phyloP scores from a whole-genome alignment of 2,888 invertebrate species.

The Auanema sp. region DNA sequence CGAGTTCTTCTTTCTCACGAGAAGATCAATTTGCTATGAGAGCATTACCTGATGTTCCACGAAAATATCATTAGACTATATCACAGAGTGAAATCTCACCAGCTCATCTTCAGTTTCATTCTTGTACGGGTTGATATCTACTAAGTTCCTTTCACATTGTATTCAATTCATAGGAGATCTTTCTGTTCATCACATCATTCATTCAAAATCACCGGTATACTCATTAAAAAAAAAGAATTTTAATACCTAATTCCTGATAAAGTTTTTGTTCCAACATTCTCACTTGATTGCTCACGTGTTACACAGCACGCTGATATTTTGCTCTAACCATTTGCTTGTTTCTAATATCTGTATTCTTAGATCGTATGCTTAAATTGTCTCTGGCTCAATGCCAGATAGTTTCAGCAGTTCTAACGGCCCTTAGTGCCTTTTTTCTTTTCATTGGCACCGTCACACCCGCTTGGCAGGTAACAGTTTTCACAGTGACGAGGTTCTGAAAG shows the following conservation, averaged over 20 bases:
- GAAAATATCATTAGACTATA: constrained; percentile 5
- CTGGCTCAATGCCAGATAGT: constrained; percentile 44
- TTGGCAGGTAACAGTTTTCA: constrained; percentile 64
- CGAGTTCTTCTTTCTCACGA: constrained; percentile 17
- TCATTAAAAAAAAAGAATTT: neutral
- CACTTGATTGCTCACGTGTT: neutral
- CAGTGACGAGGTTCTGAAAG: no score
- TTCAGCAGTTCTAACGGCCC: constrained; percentile 31
- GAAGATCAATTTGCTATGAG: constrained; percentile 51
- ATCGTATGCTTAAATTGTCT: neutral
- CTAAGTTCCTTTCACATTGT: no score
- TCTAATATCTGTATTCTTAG: neutral
- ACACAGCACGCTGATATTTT: neutral
- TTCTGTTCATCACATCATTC: no score
- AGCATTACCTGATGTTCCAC: constrained; percentile 40
- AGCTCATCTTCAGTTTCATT: neutral
- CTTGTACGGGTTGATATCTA: neutral
- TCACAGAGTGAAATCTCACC: neutral
- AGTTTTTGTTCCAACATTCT: neutral
- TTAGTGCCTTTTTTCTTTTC: constrained; percentile 51
- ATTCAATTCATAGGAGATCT: no score
- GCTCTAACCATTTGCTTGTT: neutral
- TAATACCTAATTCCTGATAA: neutral
- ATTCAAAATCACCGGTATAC: neutral
- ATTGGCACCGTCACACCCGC: constrained; percentile 58